These are phyloP conservation scores for Calephelis nemesis DNA, from an alignment of 1,140 invertebrate species.

Conservation along the genomic window DNA sequence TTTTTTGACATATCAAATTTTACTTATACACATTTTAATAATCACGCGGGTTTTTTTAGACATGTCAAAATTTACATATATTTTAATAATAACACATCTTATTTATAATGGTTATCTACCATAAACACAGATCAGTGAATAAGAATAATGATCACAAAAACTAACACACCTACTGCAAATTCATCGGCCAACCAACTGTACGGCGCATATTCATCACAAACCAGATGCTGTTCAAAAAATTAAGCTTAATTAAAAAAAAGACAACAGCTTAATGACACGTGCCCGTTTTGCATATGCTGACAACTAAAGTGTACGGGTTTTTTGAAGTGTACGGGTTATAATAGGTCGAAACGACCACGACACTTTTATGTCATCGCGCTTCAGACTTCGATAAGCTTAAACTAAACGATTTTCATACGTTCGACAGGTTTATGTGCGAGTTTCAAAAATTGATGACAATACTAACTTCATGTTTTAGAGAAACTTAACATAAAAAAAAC, in stretches of 20 bases:
- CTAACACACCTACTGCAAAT: slow-evolving; percentile 1
- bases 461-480: background rate
- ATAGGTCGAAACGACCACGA: slow-evolving; percentile 35
- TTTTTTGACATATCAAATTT: background rate
- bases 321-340: slow-evolving; percentile 38
- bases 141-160: slow-evolving; percentile 5
- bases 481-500: no score
- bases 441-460: background rate
- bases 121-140: background rate
- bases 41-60: no score
- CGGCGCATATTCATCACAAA: slow-evolving; percentile 2
- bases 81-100: background rate
- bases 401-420: slow-evolving; percentile 29
- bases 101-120: background rate
- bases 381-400: slow-evolving; percentile 35
- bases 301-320: slow-evolving; percentile 35
- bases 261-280: slow-evolving; percentile 46
- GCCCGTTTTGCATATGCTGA: slow-evolving; percentile 53
- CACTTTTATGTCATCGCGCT: slow-evolving; percentile 68
- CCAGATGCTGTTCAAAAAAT: slow-evolving; percentile 36
- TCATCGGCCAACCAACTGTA: slow-evolving; percentile 7
- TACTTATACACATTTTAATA: background rate
- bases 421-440: slow-evolving; percentile 26
- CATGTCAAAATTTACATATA: background rate
- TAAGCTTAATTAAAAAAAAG: slow-evolving; percentile 38